Evolutionary conservation across 2,888 invertebrate genomes (phyloP).

Genomic region (Beris chalybata): DNA sequence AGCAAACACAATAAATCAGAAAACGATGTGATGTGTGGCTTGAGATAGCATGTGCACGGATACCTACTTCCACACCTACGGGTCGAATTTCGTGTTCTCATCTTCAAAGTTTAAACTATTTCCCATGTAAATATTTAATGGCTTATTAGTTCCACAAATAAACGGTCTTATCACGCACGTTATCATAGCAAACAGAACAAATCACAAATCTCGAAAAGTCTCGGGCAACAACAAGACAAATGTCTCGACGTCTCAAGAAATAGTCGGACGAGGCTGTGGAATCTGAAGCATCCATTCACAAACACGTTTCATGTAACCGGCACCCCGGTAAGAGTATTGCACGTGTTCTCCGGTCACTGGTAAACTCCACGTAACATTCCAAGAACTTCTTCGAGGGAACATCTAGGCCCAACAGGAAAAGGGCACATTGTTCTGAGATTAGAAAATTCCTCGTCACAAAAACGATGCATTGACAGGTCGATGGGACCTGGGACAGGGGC

Average conservation of each 20-base stretch:
- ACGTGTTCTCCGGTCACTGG: constrained; percentile 18
- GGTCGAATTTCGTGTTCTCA: constrained; percentile 22
- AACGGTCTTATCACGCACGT: constrained; percentile 24
- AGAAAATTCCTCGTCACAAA: constrained; percentile 19
- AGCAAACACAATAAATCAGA: no score
- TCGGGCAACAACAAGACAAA: neutral
- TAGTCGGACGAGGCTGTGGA: constrained; percentile 16
- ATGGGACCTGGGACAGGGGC: neutral
- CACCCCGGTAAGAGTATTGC: constrained; percentile 20
- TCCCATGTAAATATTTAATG: constrained; percentile 22
- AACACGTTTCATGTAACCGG: constrained; percentile 32
- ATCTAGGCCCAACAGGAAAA: constrained; percentile 22
- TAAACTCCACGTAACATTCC: constrained; percentile 18
- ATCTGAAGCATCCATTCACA: constrained; percentile 27
- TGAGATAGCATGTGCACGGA: no score
- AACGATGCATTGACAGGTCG: constrained; percentile 13
- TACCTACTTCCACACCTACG: constrained; percentile 18
- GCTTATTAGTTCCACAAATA: constrained; percentile 29
- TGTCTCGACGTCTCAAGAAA: constrained; percentile 8
- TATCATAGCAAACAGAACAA: constrained; percentile 22
- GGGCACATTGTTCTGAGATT: constrained; percentile 28
- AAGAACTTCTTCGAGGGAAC: constrained; percentile 26
- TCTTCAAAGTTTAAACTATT: constrained; percentile 16
- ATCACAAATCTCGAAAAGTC: constrained; percentile 6
- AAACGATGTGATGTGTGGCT: no score